A percentile compares a stretch with the other conserved stretches of the same genome.
Evolutionary conservation across 1,140 invertebrate species (phyloP).

Genomic region (Heliconius congener): DNA sequence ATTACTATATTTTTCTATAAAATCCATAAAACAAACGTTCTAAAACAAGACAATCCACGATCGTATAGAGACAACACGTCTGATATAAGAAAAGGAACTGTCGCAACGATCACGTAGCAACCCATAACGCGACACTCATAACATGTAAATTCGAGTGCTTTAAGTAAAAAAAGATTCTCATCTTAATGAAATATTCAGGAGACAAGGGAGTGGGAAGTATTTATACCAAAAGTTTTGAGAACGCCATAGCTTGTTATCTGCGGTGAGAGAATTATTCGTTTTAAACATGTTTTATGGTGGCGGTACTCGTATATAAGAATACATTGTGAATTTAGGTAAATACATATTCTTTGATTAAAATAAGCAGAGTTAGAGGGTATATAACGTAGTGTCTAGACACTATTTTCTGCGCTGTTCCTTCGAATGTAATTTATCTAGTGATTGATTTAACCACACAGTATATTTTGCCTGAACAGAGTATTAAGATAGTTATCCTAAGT

Average conservation of each 20-base stretch:
- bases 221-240: constrained; percentile 50
- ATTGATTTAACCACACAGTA: too few species aligned
- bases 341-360: background rate
- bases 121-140: constrained; percentile 48
- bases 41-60: background rate
- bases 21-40: background rate
- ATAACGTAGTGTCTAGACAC: too few species aligned
- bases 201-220: constrained; percentile 23
- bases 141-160: constrained; percentile 59
- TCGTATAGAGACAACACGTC: constrained; percentile 6
- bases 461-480: too few species aligned
- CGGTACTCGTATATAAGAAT: background rate
- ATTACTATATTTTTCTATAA: too few species aligned
- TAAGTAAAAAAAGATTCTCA: constrained; percentile 52
- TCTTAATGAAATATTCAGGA: constrained; percentile 68
- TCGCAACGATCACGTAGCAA: constrained; percentile 37
- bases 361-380: too few species aligned
- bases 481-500: too few species aligned
- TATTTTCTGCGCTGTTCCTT: too few species aligned
- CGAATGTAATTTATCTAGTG: too few species aligned
- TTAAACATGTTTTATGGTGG: background rate
- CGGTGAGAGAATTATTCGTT: background rate
- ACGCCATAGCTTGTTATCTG: constrained; percentile 10
- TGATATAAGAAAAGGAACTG: constrained; percentile 18
- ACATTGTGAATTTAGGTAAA: background rate